Evolutionary conservation across 1,140 invertebrate species (phyloP).

Genomic region (Macrobrachium rosenbergii): DNA sequence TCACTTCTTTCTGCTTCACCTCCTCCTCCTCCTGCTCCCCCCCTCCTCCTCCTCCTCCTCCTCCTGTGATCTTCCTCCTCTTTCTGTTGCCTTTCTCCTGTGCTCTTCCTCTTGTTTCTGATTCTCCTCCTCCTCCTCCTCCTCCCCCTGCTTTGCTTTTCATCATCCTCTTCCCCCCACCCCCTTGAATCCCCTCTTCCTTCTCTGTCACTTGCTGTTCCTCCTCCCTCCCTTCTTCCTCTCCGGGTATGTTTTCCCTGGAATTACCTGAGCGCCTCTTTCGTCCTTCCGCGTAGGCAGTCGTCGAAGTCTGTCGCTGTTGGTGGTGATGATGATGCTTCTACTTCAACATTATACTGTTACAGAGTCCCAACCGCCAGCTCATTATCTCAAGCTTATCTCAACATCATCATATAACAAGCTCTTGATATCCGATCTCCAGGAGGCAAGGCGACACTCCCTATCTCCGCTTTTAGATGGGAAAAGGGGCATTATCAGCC

Average conservation of each 20-base stretch:
- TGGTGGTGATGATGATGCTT: not conserved
- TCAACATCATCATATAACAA: not conserved
- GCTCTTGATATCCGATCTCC: too few relatives aligned
- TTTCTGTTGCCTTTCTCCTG: not conserved
- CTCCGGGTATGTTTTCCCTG: slow-evolving; percentile 15
- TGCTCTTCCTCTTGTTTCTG: not conserved
- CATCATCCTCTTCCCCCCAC: not conserved
- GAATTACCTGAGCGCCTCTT: not conserved
- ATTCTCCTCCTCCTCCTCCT: not conserved
- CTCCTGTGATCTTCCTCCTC: not conserved
- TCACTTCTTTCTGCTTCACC: not conserved
- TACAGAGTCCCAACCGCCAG: slow-evolving; percentile 33
- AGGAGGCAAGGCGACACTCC: not conserved
- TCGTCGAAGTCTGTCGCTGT: too few relatives aligned
- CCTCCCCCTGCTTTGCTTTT: not conserved
- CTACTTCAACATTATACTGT: slow-evolving; percentile 57
- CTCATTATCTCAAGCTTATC: slow-evolving; percentile 2
- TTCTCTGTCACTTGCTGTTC: slow-evolving; percentile 14
- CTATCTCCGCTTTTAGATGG: not conserved
- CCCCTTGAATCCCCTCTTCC: not conserved
- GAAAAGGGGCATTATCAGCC: slow-evolving; percentile 36
- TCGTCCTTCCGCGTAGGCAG: not conserved
- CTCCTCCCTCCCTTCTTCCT: slow-evolving; percentile 26
- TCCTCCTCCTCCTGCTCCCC: not conserved
- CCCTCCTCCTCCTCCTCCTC: slow-evolving; percentile 12